Conservation (phyloP, 2,888 invertebrate genomes). For the Clunio marinus region DNA sequence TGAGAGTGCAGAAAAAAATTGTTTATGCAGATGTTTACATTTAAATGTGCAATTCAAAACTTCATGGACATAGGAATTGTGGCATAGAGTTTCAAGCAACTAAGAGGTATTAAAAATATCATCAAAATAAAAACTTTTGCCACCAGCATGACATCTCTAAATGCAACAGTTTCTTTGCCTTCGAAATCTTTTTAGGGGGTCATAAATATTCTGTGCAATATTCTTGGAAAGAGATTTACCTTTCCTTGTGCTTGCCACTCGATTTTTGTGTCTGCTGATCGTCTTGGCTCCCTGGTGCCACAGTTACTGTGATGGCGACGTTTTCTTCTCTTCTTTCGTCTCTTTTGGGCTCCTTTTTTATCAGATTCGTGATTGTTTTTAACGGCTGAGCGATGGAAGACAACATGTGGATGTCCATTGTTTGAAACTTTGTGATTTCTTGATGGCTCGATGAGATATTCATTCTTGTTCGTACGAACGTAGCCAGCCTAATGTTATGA, state of each 20-base stretch:
- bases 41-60: no score
- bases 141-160: no score
- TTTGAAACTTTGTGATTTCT: conserved; percentile 53
- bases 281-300: conserved; percentile 56
- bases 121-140: no score
- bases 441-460: conserved; percentile 69
- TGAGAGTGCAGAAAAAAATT: neutral
- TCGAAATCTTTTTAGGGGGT: no score
- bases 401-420: conserved; percentile 59
- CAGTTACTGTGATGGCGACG: conserved; percentile 51
- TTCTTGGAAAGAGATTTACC: conserved; percentile 42
- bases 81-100: no score
- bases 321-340: conserved; percentile 53
- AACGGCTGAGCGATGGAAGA: conserved; percentile 66
- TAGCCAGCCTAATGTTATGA: conserved; percentile 60
- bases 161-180: no score
- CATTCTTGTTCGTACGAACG: conserved; percentile 61
- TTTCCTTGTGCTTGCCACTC: conserved; percentile 60
- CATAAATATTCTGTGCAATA: conserved; percentile 15
- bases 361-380: conserved; percentile 43
- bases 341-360: conserved; percentile 51
- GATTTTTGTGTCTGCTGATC: conserved; percentile 54
- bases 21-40: neutral
- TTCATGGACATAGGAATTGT: no score
- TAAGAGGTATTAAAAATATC: no score